phyloP scores from a whole-genome alignment of 2,888 invertebrate species.

The Leptarthrus brevirostris region DNA sequence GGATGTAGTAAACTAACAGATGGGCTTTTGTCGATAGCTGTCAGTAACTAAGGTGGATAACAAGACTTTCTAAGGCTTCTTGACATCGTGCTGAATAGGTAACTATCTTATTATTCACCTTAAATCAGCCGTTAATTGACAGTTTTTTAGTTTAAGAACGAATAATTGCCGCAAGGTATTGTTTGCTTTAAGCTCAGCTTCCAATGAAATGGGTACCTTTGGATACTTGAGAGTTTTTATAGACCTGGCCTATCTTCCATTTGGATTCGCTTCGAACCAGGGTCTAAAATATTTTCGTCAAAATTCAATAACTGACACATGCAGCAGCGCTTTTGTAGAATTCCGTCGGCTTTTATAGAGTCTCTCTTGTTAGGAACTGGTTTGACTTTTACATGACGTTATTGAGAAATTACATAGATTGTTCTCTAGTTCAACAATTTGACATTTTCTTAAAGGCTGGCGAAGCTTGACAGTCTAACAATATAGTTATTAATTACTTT shows the following conservation, averaged over 20 bases:
- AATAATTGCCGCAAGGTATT: background rate
- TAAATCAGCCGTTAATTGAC: slow-evolving; percentile 47
- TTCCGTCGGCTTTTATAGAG: background rate
- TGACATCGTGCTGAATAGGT: slow-evolving; percentile 36
- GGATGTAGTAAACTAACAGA: slow-evolving; percentile 28
- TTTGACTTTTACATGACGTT: no score
- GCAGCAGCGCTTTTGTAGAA: background rate
- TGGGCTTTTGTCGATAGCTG: slow-evolving; percentile 35
- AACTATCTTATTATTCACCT: slow-evolving; percentile 36
- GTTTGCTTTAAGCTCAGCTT: background rate
- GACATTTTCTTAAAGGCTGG: no score
- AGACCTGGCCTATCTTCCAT: background rate
- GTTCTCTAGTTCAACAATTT: no score
- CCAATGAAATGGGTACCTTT: background rate
- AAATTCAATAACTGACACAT: background rate
- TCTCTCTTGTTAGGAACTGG: background rate
- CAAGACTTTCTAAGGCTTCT: slow-evolving; percentile 39
- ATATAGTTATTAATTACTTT: no score
- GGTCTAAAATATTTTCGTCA: background rate
- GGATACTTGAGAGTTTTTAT: background rate
- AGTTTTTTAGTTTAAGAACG: background rate
- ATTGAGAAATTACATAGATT: no score
- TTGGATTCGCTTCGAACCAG: background rate
- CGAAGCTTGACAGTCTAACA: no score
- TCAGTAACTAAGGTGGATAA: slow-evolving; percentile 16